Evolutionary conservation across 2,113 vertebrate genomes (phyloP).

Genomic region (Elephas maximus): DNA sequence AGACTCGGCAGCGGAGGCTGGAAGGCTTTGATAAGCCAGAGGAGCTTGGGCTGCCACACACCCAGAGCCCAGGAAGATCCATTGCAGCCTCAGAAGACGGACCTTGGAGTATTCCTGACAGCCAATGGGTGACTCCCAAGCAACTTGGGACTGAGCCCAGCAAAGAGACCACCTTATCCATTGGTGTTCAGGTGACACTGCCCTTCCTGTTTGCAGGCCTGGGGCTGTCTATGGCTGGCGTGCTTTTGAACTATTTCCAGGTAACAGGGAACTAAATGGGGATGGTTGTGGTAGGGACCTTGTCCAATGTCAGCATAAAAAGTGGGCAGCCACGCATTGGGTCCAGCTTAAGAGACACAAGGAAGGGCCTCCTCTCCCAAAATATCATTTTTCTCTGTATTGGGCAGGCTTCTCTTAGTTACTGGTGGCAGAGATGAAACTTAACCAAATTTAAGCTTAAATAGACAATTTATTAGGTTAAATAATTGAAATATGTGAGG

Average conservation of each 20-base stretch:
- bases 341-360: neutral
- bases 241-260: conserved; percentile 94
- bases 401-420: neutral
- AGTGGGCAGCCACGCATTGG: neutral
- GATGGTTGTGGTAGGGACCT: neutral
- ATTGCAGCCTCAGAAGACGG: conserved; percentile 81
- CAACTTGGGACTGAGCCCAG: conserved; percentile 85
- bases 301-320: neutral
- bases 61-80: conserved; percentile 86
- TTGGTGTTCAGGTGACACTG: conserved; percentile 92
- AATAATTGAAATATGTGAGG: neutral
- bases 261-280: conserved; percentile 85
- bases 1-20: conserved; percentile 91
- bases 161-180: conserved; percentile 89
- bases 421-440: neutral
- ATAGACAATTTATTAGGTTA: neutral
- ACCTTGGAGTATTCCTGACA: conserved; percentile 71
- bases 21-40: conserved; percentile 90
- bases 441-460: neutral
- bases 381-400: neutral
- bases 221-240: conserved; percentile 93
- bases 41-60: conserved; percentile 83
- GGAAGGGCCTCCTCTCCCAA: neutral
- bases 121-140: conserved; percentile 75
- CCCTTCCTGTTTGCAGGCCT: conserved; percentile 93